A percentile compares a stretch with the other conserved stretches of the same genome.
phyloP scores from a whole-genome alignment of 2,888 invertebrate species.

The Erebia palarica region DNA sequence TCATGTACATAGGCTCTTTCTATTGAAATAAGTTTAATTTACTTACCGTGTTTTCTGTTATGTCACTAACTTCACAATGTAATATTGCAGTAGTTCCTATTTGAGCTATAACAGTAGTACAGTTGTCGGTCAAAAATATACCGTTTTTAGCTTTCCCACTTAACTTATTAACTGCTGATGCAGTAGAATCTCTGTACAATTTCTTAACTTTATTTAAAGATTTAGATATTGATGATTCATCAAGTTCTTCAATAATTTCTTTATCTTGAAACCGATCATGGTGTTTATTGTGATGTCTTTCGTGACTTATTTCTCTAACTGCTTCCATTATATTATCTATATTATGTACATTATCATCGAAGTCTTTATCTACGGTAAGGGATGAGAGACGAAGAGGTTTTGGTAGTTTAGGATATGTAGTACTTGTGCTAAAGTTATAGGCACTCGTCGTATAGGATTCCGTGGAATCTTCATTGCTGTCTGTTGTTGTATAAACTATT shows the following conservation, averaged over 20 bases:
- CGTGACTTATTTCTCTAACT: conserved; percentile 55
- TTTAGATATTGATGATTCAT: conserved; percentile 62
- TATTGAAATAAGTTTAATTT: background rate
- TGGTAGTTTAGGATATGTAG: conserved; percentile 66
- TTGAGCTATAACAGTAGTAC: conserved; percentile 84
- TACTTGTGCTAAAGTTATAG: conserved; percentile 49
- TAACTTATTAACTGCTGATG: conserved; percentile 70
- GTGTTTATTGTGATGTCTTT: conserved; percentile 60
- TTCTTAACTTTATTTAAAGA: conserved; percentile 74
- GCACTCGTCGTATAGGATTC: conserved; percentile 59
- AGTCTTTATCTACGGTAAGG: conserved; percentile 61
- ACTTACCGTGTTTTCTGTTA: conserved; percentile 85
- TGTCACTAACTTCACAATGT: conserved; percentile 85
- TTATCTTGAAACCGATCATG: conserved; percentile 56
- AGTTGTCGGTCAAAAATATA: conserved; percentile 83
- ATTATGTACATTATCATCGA: conserved; percentile 65
- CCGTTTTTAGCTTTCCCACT: conserved; percentile 68
- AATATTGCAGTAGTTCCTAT: conserved; percentile 84
- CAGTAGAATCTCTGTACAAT: conserved; percentile 77
- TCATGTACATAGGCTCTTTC: too few relatives aligned
- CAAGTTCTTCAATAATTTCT: conserved; percentile 63
- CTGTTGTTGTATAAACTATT: conserved; percentile 54
- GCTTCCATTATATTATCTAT: conserved; percentile 67
- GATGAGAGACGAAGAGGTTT: conserved; percentile 67
- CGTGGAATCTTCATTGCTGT: conserved; percentile 56